These are phyloP conservation scores for Lasioglossum morio DNA, from an alignment of 2,888 invertebrate species.

Conservation along the genomic window DNA sequence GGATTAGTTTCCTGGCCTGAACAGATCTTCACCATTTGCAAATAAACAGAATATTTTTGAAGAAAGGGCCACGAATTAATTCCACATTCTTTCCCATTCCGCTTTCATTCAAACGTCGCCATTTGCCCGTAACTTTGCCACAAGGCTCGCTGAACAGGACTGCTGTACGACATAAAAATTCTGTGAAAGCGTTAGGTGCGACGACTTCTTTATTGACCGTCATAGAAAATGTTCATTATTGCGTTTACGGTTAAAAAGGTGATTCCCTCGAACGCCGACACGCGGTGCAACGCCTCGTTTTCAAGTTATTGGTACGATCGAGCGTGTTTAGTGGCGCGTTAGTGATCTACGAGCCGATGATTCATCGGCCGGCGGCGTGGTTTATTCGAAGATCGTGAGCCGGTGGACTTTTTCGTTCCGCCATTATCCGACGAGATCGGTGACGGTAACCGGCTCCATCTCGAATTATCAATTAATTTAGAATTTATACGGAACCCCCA, in stretches of 20 bases:
- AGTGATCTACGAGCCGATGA: background rate
- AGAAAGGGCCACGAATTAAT: no score
- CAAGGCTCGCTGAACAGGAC: background rate
- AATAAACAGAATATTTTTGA: no score
- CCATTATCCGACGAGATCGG: background rate
- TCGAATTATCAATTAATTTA: constrained; percentile 32
- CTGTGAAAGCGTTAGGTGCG: background rate
- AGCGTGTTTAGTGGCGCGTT: background rate
- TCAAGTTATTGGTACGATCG: constrained; percentile 7
- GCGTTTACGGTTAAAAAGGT: no score
- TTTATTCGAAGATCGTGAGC: constrained; percentile 5
- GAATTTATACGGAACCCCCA: constrained; percentile 28
- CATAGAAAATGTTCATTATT: background rate
- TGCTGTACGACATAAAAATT: background rate
- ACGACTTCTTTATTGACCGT: background rate
- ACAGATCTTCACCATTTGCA: no score
- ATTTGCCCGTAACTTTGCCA: no score
- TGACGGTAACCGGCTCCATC: constrained; percentile 15
- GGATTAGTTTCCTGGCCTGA: no score
- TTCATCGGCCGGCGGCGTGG: background rate
- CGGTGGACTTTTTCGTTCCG: background rate
- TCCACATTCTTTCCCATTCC: no score
- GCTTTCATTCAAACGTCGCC: no score
- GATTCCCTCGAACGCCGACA: no score
- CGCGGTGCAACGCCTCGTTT: background rate